Evolutionary conservation across 1,140 invertebrate species (phyloP).

Genomic region (Penaeus indicus): DNA sequence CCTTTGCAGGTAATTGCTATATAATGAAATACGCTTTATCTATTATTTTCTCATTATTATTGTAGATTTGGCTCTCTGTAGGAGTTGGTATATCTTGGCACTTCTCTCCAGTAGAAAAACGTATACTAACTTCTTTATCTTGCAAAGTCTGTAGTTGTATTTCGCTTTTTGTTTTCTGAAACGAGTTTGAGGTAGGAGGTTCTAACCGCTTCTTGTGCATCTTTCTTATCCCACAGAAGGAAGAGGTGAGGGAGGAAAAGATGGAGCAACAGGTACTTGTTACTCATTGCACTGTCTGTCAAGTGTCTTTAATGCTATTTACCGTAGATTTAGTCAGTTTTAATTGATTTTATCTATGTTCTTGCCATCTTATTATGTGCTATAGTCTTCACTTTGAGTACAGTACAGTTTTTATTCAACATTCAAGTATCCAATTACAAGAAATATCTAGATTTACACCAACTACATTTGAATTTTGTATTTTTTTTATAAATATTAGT

Average conservation of each 20-base stretch:
- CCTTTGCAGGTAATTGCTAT: slow-evolving; percentile 10
- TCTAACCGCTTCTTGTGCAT: slow-evolving; percentile 46
- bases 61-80: slow-evolving; percentile 16
- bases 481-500: no score
- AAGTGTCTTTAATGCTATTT: background rate
- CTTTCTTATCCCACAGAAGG: slow-evolving; percentile 55
- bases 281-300: slow-evolving; percentile 37
- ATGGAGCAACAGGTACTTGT: slow-evolving; percentile 52
- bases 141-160: slow-evolving; percentile 29
- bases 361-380: slow-evolving; percentile 6
- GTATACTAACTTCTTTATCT: slow-evolving; percentile 20
- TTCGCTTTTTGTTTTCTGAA: background rate
- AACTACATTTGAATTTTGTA: no score
- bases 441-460: no score
- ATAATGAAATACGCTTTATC: slow-evolving; percentile 8
- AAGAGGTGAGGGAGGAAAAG: slow-evolving; percentile 57
- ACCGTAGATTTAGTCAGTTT: slow-evolving; percentile 20
- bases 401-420: no score
- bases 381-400: slow-evolving; percentile 1
- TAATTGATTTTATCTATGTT: background rate
- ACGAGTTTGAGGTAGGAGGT: background rate
- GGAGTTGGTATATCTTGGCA: background rate
- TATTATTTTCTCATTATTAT: background rate
- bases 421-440: no score
- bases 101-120: background rate